These are phyloP conservation scores for Hyles euphorbiae DNA, from an alignment of 1,140 invertebrate species.

Conservation along the genomic window DNA sequence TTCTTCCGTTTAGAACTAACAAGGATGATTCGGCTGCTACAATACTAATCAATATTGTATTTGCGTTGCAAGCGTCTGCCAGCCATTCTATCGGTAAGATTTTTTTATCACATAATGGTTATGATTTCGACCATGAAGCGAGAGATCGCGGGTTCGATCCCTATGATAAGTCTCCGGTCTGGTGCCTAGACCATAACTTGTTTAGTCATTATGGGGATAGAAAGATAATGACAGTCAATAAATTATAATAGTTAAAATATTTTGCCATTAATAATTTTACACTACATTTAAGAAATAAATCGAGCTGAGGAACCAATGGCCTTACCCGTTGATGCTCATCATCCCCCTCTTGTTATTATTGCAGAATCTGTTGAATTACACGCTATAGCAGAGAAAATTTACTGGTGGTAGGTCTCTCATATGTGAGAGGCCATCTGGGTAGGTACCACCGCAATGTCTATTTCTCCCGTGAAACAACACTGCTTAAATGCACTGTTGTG, in stretches of 20 bases:
- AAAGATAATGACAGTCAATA: not conserved
- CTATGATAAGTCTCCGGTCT: not conserved
- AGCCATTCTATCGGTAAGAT: conserved; percentile 87
- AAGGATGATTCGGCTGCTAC: conserved; percentile 82
- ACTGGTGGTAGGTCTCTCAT: too few species aligned
- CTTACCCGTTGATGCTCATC: too few species aligned
- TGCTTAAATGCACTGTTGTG: too few species aligned
- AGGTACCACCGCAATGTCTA: too few species aligned
- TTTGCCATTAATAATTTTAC: not conserved
- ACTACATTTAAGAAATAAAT: too few species aligned
- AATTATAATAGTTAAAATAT: not conserved
- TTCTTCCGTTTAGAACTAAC: conserved; percentile 80
- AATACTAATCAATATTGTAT: conserved; percentile 94
- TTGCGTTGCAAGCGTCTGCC: conserved; percentile 92
- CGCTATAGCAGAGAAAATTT: too few species aligned
- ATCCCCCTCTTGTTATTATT: too few species aligned
- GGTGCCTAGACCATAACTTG: not conserved
- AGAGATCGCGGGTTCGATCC: not conserved
- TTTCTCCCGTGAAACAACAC: too few species aligned
- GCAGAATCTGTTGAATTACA: too few species aligned
- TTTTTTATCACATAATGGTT: conserved; percentile 2
- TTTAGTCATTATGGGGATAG: not conserved
- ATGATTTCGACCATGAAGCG: not conserved
- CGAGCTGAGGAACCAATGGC: too few species aligned
- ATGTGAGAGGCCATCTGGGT: too few species aligned